Evolutionary conservation across 2,113 vertebrate species (phyloP), one percentile per base, ranked within the genome.

Genomic region (Phrynosoma blainvillii): DNA sequence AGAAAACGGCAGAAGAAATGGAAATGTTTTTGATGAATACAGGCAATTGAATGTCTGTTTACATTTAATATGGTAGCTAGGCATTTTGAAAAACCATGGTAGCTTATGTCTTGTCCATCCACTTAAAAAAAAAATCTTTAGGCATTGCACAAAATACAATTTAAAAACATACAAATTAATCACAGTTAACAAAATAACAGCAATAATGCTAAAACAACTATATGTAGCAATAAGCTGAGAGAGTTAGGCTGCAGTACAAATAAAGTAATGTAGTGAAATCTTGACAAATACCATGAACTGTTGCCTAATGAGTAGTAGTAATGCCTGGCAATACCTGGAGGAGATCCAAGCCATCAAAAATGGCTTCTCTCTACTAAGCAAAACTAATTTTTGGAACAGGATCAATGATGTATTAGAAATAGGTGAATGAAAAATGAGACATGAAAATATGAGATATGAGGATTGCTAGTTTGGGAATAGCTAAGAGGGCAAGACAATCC

Each of bases 1-100:
- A 0, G 32, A 78, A 52, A 71, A 89, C 42, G 84, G 79, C 75
- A 81, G 1, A 85, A 86, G 62, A 76, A 76, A 92, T 92, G n/a
- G n/a, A 52, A 87, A 85, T 3, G 32, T 85, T 93, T 90, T 36
- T 90, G 79, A 89, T 82, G 84, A 92, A 87, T 75, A 27, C 20
- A 86, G 84, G 87, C 85, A 84, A 83, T 56, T 7, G 47, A 4
- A 25, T 91, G 84, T 27, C 59, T 62, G 8, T 0, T 87, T 66
- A 47, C 16, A 62, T 62, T 18, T 62, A 66, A 68, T 8, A 0
- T 59, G 1, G 86, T 89, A 89, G 74, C 76, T 36, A 71, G 85
- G 75, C 6, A 0, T 52, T 30, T 32, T 16, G 90, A 92, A 93
- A 91, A 93, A 92, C 89, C 70, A 32, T 47, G 12, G n/a, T 54